These are phyloP conservation scores for Platycheirus albimanus DNA, from an alignment of 2,888 invertebrate species.

Conservation along the genomic window DNA sequence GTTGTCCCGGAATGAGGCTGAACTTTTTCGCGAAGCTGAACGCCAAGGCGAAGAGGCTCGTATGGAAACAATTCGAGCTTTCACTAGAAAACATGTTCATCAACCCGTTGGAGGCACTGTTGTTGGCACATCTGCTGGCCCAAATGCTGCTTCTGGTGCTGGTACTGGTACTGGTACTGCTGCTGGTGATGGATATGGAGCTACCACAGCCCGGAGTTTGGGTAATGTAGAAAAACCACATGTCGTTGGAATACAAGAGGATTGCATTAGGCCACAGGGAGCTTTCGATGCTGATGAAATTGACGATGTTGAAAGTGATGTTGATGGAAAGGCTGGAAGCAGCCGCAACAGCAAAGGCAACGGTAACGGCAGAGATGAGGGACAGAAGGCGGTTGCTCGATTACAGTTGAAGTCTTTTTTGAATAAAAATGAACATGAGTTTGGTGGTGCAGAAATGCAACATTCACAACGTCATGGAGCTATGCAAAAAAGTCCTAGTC, in stretches of 20 bases:
- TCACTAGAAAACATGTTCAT: slow-evolving; percentile 54
- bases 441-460: background rate
- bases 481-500: background rate
- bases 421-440: slow-evolving; percentile 4
- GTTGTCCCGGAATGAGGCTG: slow-evolving; percentile 9
- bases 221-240: slow-evolving; percentile 43
- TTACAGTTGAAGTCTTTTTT: slow-evolving; percentile 9
- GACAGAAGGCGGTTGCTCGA: background rate
- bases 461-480: background rate
- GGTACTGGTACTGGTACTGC: too few relatives aligned
- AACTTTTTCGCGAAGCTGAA: slow-evolving; percentile 47
- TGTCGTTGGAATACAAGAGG: slow-evolving; percentile 52
- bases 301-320: slow-evolving; percentile 38
- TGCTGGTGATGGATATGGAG: slow-evolving; percentile 20
- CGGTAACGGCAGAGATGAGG: background rate
- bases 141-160: too few relatives aligned
- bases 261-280: slow-evolving; percentile 44
- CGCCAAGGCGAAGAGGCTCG: slow-evolving; percentile 43
- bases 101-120: slow-evolving; percentile 34
- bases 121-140: slow-evolving; percentile 22
- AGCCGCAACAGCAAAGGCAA: too few relatives aligned
- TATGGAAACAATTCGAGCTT: slow-evolving; percentile 39
- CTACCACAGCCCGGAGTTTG: slow-evolving; percentile 1
- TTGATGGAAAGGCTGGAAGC: background rate
- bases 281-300: slow-evolving; percentile 35